These are phyloP conservation scores for Notothenia coriiceps DNA, from an alignment of 2,113 vertebrate genomes.

Conservation along the genomic window DNA sequence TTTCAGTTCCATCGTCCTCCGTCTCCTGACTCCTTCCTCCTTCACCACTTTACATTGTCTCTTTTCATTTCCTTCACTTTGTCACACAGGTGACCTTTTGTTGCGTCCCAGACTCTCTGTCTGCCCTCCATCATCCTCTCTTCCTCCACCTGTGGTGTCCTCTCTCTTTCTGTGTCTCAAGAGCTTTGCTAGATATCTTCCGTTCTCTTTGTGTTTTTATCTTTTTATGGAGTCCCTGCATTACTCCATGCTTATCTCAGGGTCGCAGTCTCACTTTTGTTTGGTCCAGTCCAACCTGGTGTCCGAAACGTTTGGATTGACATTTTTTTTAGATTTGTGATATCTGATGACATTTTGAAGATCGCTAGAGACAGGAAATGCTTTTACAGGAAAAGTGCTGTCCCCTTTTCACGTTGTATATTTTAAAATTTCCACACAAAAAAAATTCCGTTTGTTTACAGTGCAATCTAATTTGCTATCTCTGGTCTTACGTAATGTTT, in stretches of 20 bases:
- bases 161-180: neutral
- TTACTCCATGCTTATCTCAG: neutral
- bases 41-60: conserved; percentile 39
- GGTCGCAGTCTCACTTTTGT: neutral
- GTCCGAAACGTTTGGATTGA: neutral
- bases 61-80: conserved; percentile 46
- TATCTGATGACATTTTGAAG: conserved; percentile 40
- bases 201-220: conserved; percentile 8
- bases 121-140: neutral
- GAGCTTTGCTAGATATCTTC: conserved; percentile 9
- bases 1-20: conserved; percentile 25
- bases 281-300: neutral
- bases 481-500: neutral
- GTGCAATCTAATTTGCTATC: neutral
- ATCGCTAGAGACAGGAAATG: neutral
- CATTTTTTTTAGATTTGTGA: conserved; percentile 14
- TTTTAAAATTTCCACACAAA: conserved; percentile 1
- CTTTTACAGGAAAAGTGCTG: neutral
- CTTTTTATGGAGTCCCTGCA: conserved; percentile 1
- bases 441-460: neutral
- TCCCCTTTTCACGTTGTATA: neutral
- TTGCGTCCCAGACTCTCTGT: conserved; percentile 15
- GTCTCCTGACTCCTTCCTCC: conserved; percentile 28
- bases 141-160: conserved; percentile 3
- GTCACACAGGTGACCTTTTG: conserved; percentile 55